Conservation (phyloP, 1,140 invertebrate species). For the Gryllus bimaculatus region DNA sequence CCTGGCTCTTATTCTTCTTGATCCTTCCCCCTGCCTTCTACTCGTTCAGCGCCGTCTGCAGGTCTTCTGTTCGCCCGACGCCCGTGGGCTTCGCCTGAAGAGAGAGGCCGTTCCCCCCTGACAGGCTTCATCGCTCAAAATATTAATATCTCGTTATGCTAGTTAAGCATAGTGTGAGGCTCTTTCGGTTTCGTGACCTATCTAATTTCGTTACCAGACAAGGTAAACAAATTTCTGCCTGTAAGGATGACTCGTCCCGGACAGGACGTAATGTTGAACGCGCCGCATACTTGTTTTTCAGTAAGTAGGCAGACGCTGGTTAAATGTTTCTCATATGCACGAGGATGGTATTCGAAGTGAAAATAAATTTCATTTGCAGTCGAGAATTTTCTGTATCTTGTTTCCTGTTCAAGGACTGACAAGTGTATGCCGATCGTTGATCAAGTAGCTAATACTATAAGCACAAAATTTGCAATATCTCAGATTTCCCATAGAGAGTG, state of each 20-base stretch:
- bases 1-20: no score
- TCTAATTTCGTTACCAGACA: no score
- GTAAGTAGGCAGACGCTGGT: no score
- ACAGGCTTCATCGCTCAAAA: not conserved
- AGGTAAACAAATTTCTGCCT: not conserved
- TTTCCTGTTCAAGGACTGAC: not conserved
- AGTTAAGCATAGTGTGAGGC: not conserved
- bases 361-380: not conserved
- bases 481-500: no score
- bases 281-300: not conserved
- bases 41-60: no score
- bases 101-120: not conserved
- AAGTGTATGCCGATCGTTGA: not conserved
- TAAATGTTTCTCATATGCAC: no score
- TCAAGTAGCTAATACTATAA: no score
- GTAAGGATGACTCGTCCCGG: not conserved
- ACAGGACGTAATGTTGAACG: not conserved
- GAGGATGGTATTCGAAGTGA: not conserved
- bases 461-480: no score
- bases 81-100: no score
- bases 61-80: no score
- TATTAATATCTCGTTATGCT: not conserved
- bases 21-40: no score
- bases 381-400: not conserved
- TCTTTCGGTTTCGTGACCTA: not conserved